Conservation (phyloP, 30 jellyfish, hydroid and myxozoan genomes). For the Aurelia coerulea region DNA sequence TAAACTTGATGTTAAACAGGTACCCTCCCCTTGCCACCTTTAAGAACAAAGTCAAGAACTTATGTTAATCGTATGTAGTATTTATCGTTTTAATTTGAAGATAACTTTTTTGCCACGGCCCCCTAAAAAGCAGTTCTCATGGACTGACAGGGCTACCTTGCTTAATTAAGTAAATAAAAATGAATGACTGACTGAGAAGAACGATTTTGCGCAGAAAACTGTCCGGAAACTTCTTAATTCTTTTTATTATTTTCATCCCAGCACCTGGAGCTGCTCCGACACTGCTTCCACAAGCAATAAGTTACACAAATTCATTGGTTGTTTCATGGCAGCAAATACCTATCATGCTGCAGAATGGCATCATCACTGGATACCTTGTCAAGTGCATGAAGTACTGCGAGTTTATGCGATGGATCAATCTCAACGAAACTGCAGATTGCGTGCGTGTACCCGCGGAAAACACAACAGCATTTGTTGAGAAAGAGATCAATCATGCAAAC, state of each 20-base stretch:
- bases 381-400: constrained; percentile 64
- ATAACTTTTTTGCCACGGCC: no score
- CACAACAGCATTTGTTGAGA: constrained; percentile 4
- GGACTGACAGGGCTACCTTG: no score
- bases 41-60: no score
- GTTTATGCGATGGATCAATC: constrained; percentile 7
- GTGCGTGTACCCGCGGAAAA: constrained; percentile 29
- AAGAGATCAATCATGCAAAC: background rate
- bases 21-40: no score
- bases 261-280: constrained; percentile 46
- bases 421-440: constrained; percentile 27
- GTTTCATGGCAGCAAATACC: constrained; percentile 51
- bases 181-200: no score
- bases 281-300: background rate
- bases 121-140: no score
- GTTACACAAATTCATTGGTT: background rate
- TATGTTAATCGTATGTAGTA: no score
- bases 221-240: background rate
- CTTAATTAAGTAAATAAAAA: no score
- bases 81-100: no score
- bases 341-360: constrained; percentile 34
- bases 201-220: no score
- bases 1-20: no score
- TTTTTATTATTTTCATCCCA: background rate
- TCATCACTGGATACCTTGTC: constrained; percentile 34